Percentiles rank a stretch among this genome's conserved stretches.
Evolutionary conservation across 2,888 invertebrate genomes (phyloP).

Genomic region (Andricus quercusramuli): DNA sequence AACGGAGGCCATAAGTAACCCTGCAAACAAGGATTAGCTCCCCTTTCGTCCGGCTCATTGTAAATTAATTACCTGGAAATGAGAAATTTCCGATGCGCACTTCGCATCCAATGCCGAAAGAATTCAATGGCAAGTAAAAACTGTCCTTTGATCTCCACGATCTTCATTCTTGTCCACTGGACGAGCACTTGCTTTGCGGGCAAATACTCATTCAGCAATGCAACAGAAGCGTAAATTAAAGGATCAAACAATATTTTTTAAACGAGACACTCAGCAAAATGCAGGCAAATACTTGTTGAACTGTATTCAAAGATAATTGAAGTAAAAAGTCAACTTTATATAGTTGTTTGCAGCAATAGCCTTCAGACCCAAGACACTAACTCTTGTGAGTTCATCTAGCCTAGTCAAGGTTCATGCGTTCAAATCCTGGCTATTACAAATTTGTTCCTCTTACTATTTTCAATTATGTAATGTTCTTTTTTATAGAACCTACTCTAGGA

Average conservation of each 20-base stretch:
- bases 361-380: no score
- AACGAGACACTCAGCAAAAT: neutral
- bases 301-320: no score
- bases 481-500: neutral
- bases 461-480: no score
- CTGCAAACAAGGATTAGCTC: conserved; percentile 71
- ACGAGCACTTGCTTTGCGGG: conserved; percentile 20
- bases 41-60: conserved; percentile 75
- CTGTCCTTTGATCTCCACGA: conserved; percentile 70
- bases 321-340: no score
- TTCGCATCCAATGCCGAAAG: conserved; percentile 56
- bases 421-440: no score
- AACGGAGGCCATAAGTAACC: conserved; percentile 70
- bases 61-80: conserved; percentile 79
- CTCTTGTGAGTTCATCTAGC: no score
- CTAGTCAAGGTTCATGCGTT: no score
- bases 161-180: conserved; percentile 43
- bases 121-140: conserved; percentile 74
- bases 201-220: neutral
- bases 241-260: conserved; percentile 12
- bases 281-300: neutral
- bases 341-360: no score
- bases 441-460: no score
- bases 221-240: neutral
- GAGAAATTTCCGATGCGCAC: conserved; percentile 77